These are phyloP conservation scores for Leptoclinus maculatus DNA, from an alignment of 2,797 vertebrate species.

Conservation along the genomic window DNA sequence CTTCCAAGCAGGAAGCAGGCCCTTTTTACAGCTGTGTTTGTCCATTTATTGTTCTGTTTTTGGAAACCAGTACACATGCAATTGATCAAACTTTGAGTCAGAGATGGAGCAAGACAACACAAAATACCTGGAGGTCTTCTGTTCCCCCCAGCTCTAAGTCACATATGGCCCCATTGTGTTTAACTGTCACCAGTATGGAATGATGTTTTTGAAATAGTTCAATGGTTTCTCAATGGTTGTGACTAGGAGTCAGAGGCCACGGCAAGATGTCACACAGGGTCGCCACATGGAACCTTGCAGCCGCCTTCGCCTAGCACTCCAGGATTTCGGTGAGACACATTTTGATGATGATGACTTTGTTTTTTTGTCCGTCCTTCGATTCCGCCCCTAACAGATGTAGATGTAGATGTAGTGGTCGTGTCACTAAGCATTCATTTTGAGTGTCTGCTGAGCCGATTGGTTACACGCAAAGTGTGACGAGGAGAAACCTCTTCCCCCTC, in stretches of 20 bases:
- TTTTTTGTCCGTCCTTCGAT: background rate
- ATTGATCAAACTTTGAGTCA: conserved; percentile 22
- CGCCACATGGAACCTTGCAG: conserved; percentile 34
- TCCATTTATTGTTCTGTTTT: conserved; percentile 37
- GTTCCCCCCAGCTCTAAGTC: background rate
- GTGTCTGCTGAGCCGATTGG: background rate
- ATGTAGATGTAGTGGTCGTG: background rate
- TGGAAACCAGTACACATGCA: conserved; percentile 36
- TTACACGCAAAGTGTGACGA: background rate
- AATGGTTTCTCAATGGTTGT: conserved; percentile 21
- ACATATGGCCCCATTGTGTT: conserved; percentile 16
- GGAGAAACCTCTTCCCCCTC: background rate
- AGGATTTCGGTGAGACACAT: conserved; percentile 65
- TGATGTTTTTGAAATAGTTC: background rate
- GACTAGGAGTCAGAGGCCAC: conserved; percentile 61
- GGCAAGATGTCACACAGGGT: conserved; percentile 24
- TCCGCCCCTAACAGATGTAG: background rate
- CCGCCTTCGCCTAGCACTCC: conserved; percentile 41
- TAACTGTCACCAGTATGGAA: background rate
- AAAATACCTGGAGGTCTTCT: conserved; percentile 18
- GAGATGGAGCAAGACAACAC: conserved; percentile 9
- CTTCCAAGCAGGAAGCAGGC: conserved; percentile 46
- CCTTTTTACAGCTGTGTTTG: conserved; percentile 27
- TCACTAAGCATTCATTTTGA: background rate
- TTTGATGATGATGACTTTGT: background rate